These are phyloP conservation scores for Pelvicachromis taeniatus DNA, from an alignment of 2,113 vertebrate genomes.

Conservation along the genomic window DNA sequence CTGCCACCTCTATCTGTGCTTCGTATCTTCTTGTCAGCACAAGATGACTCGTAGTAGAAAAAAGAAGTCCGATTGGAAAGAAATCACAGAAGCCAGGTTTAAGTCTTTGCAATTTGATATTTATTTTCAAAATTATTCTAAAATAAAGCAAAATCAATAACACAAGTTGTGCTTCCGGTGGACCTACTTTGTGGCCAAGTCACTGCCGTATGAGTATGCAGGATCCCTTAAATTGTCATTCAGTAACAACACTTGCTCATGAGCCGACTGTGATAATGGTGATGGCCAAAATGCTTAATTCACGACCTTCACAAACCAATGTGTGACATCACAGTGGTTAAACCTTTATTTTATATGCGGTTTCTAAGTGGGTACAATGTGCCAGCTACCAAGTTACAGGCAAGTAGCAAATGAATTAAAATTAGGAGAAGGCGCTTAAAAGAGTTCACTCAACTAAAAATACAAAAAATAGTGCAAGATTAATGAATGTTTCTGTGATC, in stretches of 20 bases:
- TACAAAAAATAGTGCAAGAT: background rate
- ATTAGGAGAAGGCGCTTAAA: background rate
- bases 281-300: background rate
- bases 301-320: background rate
- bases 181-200: background rate
- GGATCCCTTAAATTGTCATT: background rate
- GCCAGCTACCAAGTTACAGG: background rate
- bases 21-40: background rate
- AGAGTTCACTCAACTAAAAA: background rate
- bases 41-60: background rate
- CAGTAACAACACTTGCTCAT: background rate
- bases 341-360: background rate
- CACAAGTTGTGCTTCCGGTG: background rate
- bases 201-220: rapidly evolving
- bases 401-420: background rate
- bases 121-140: background rate
- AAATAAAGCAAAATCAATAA: background rate
- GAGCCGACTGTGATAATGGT: background rate
- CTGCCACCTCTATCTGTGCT: background rate
- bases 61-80: background rate
- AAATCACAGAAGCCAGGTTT: background rate
- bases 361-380: background rate
- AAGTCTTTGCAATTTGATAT: background rate
- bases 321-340: background rate
- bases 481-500: background rate